Conservation (phyloP, 2,113 vertebrate genomes). For the Nettapus auritus region DNA sequence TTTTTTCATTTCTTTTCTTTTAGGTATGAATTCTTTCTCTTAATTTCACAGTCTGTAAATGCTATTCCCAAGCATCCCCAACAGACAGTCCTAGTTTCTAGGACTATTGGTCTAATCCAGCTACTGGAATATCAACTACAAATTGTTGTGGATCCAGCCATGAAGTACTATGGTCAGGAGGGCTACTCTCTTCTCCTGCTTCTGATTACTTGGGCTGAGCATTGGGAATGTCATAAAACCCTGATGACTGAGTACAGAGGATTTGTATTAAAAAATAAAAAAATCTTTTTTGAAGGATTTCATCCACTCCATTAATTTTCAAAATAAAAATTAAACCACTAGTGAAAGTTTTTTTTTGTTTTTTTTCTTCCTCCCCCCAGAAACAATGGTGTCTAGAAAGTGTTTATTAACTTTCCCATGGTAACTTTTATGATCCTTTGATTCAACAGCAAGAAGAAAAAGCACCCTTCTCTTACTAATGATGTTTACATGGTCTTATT, state of each 20-base stretch:
- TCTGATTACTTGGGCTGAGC: background rate
- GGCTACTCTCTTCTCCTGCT: background rate
- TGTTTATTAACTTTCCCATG: background rate
- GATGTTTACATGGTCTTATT: background rate
- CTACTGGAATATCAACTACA: background rate
- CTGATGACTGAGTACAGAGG: background rate
- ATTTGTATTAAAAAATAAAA: background rate
- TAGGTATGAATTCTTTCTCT: background rate
- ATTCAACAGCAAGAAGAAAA: background rate
- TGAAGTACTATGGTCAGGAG: background rate
- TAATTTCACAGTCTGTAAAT: background rate
- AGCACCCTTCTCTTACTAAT: background rate
- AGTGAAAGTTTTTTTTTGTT: background rate
- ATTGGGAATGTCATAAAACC: rapidly evolving
- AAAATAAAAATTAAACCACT: background rate
- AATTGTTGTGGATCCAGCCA: background rate
- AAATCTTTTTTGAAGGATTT: background rate
- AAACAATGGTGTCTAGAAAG: background rate
- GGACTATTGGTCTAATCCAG: background rate
- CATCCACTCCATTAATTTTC: background rate
- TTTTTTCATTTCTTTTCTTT: background rate
- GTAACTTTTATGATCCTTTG: background rate
- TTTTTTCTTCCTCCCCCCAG: background rate
- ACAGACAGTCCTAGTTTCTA: background rate
- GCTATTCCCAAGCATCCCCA: background rate